Conservation (phyloP, 2,888 invertebrate genomes). For the Drosophila acutilabella region DNA sequence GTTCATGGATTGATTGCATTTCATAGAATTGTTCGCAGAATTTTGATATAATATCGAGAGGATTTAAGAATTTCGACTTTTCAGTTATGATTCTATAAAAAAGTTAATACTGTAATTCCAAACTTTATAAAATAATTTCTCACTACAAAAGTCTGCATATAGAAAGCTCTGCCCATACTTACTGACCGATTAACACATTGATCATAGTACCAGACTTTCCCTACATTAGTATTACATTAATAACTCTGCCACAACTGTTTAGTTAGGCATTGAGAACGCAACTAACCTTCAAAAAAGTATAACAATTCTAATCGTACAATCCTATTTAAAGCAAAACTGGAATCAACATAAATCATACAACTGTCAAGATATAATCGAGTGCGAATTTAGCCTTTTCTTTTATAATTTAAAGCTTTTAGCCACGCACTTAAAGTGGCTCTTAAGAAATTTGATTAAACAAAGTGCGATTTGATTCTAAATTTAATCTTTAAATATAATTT, state of each 20-base stretch:
- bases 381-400: background rate
- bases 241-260: background rate
- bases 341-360: slow-evolving; percentile 1
- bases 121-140: too few relatives aligned
- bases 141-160: too few relatives aligned
- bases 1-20: slow-evolving; percentile 6
- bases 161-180: too few relatives aligned
- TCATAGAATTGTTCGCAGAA: background rate
- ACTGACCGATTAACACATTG: too few relatives aligned
- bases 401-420: background rate
- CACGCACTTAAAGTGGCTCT: background rate
- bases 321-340: background rate
- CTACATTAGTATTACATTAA: too few relatives aligned
- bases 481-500: too few relatives aligned
- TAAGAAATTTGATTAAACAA: background rate
- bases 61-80: too few relatives aligned
- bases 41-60: background rate
- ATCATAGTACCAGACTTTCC: too few relatives aligned
- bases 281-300: background rate
- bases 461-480: background rate
- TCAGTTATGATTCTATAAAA: too few relatives aligned
- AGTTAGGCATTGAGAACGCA: background rate
- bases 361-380: slow-evolving; percentile 3
- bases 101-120: too few relatives aligned
- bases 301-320: background rate